These are phyloP conservation scores for Lepus europaeus DNA, from an alignment of 2,113 vertebrate genomes.

Conservation along the genomic window DNA sequence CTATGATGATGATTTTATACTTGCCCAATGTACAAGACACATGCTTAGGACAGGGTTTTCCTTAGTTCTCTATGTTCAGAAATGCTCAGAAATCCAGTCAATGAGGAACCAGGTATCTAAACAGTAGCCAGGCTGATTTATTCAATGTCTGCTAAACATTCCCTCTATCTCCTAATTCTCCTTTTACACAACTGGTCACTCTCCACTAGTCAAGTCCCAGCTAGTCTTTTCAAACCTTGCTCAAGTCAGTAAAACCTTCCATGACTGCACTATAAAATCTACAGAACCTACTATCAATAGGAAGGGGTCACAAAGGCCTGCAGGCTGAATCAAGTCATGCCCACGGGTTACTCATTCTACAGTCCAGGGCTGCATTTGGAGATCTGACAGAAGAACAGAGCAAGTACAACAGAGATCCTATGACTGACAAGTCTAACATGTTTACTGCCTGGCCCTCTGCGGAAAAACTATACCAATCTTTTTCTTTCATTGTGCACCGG, in stretches of 20 bases:
- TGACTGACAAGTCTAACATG: neutral
- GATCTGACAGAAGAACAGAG: neutral
- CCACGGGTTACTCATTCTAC: neutral
- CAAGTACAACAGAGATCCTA: neutral
- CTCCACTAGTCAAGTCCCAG: neutral
- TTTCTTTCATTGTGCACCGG: neutral
- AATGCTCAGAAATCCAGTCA: slow-evolving; percentile 21
- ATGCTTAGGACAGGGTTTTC: neutral
- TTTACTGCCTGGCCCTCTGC: neutral
- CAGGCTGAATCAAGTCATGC: neutral
- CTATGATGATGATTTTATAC: neutral
- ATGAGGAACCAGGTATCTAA: slow-evolving; percentile 22
- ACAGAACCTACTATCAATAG: neutral
- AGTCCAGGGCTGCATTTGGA: neutral
- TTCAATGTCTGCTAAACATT: neutral
- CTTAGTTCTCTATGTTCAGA: slow-evolving; percentile 30
- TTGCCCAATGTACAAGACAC: neutral
- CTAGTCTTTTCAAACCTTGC: neutral
- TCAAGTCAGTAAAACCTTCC: slow-evolving; percentile 10
- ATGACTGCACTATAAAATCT: neutral
- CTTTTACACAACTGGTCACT: slow-evolving; percentile 2
- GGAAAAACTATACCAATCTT: neutral
- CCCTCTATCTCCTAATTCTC: neutral
- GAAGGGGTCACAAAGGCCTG: neutral
- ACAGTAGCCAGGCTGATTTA: neutral